A percentile compares a stretch with the other conserved stretches of the same genome.
These are phyloP conservation scores for Anolis carolinensis DNA, from an alignment of 2,113 vertebrate genomes.

Conservation along the genomic window DNA sequence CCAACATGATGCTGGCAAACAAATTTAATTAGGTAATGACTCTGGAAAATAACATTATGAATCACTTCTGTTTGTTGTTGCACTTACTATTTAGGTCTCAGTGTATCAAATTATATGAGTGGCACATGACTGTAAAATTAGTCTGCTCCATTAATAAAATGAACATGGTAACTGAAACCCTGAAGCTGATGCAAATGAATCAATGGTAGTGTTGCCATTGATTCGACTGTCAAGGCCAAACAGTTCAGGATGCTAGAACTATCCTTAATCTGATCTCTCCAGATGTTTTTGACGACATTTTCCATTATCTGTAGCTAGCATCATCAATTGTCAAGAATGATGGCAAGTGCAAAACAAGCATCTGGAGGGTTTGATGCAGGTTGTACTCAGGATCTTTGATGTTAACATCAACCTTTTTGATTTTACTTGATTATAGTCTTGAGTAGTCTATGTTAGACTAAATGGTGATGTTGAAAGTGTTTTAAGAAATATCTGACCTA, in stretches of 20 bases:
- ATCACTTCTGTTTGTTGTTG: constrained; percentile 21
- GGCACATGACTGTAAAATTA: constrained; percentile 27
- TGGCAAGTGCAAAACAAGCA: neutral
- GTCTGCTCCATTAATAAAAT: neutral
- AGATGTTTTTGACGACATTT: neutral
- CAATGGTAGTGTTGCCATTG: neutral
- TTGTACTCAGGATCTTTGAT: neutral
- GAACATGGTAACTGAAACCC: neutral
- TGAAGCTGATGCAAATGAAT: neutral
- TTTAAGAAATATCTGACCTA: no score
- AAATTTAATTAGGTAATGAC: constrained; percentile 31
- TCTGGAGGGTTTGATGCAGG: neutral
- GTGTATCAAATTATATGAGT: neutral
- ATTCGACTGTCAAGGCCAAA: neutral
- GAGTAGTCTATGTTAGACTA: no score
- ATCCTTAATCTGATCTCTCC: neutral
- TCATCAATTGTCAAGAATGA: neutral
- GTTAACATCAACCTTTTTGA: no score
- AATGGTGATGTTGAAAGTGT: neutral
- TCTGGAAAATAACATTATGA: constrained; percentile 30
- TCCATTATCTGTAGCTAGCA: neutral
- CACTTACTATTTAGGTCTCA: constrained; percentile 20
- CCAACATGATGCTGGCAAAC: constrained; percentile 15
- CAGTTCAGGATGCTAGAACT: neutral
- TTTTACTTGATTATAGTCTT: no score